Base-by-base conservation (phyloP, 1,140 invertebrate species). In the Ruditapes philippinarum region DNA sequence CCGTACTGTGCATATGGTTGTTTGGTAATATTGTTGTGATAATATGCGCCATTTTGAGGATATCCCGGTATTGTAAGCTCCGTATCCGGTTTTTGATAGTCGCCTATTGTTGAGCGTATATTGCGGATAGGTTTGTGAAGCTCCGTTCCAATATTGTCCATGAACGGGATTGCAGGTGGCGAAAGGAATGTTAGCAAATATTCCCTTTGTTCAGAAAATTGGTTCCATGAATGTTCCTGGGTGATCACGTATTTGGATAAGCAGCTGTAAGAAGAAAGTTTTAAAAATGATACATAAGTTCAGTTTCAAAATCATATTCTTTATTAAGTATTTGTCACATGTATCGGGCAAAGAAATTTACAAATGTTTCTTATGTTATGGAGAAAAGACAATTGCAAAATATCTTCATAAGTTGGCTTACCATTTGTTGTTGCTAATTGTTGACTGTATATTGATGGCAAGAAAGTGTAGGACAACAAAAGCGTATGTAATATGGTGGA, bases 121-220 rank as follows among this genome's bases (percentile, higher is more conserved):
- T 19, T 81, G 79, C 36, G 82, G 31, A 33, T 82, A 82, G 5
- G 17, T n/a, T 31, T 65, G 80, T 38, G 38, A 25, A 65, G 49
- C 25, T 31, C 42, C 62, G 31, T 36, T 82, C 80, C 80, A 82
- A 38, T 82, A 82, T 82, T 82, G 80, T 49, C 60, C 80, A 49
- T 82, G 57, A 19, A 82, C 80, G 57, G 25, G 54, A 19, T 12
- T 33, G 51, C 49, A 54, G 31, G 74, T 82, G 51, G 31, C 36
- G 80, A n/a, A n/a, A n/a, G n/a, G n/a, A n/a, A n/a, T n/a, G n/a
- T 33, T 17, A 22, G 36, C 51, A 45, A 33, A 7, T 65, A 42
- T 82, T 68, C 28, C 80, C 80, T 51, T 68, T 82, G 22, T 57
- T n/a, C 14, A 17, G 38, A 28, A 14, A n/a, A 36, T 31, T 54